phyloP scores from a whole-genome alignment of 1,140 invertebrate genomes.

The Pygmarrhopalites habei region DNA sequence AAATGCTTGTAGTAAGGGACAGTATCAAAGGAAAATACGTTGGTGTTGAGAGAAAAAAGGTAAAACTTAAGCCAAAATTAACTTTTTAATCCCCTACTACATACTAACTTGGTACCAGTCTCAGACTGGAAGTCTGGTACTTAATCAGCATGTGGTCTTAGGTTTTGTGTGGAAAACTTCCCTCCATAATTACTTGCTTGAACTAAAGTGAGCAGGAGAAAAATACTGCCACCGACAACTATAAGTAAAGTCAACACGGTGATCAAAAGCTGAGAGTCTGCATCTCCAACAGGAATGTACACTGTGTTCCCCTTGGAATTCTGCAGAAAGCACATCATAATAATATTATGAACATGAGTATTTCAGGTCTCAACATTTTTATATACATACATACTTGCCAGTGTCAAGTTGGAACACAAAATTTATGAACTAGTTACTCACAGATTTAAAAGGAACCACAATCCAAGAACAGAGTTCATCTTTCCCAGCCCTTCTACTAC shows the following conservation, averaged over 20 bases:
- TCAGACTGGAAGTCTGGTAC: too few species aligned
- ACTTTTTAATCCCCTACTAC: too few species aligned
- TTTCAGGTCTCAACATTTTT: too few species aligned
- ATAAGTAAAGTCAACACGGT: slow-evolving; percentile 28
- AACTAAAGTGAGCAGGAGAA: slow-evolving; percentile 25
- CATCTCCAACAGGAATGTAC: slow-evolving; percentile 36
- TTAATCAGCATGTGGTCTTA: too few species aligned
- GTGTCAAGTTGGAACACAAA: not conserved
- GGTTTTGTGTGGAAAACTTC: too few species aligned
- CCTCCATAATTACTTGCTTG: slow-evolving; percentile 2
- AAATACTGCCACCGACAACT: slow-evolving; percentile 25
- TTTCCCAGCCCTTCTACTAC: not conserved
- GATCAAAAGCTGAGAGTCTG: slow-evolving; percentile 25
- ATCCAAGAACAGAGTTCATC: slow-evolving; percentile 29
- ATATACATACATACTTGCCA: not conserved
- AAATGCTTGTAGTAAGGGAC: too few species aligned
- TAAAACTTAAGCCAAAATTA: too few species aligned
- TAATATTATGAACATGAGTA: too few species aligned
- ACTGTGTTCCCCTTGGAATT: slow-evolving; percentile 37
- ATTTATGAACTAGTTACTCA: slow-evolving; percentile 9
- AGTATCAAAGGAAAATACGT: too few species aligned
- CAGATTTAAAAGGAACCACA: slow-evolving; percentile 35
- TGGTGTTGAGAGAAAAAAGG: too few species aligned
- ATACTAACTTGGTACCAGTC: too few species aligned
- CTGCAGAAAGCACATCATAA: slow-evolving; percentile 18